Base-by-base conservation (phyloP, 30 jellyfish, hydroid and myxozoan genomes). In the Rhopilema esculentum region DNA sequence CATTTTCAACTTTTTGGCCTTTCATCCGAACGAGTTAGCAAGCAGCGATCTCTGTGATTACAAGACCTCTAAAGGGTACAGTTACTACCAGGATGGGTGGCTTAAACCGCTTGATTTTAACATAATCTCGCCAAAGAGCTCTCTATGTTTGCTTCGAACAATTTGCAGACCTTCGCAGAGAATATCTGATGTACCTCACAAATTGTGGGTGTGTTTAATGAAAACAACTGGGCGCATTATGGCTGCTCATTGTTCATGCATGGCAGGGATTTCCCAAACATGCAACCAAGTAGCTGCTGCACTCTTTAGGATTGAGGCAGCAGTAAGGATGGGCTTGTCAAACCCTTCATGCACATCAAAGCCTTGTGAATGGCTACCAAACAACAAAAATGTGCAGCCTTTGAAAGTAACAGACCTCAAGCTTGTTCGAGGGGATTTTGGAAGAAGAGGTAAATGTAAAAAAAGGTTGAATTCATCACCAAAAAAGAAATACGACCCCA, bases 291-390 rank as follows among this genome's bases (percentile, higher is more conserved):
- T 77, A 31, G 88, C 88, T 77, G 75, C 71, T 1, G 85, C 85
- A 27, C 49, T 74, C 8, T 74, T 74, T 33, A 40, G 72, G 22
- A 74, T 74, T 40, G 85, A 74, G 12, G 94, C 90, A 12, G 91
- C 84, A 20, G 72, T 74, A 16, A 8, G 94, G 12, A 24, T 50
- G 69, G 94, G 95, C 16, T 51, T 87, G 48, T 27, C 88, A 15
- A 76, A 65, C 50, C 96, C 85, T 2, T 82, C 85, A n/a, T 82
- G 91, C 91, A 82, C 84, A 6, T 85, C 93, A 28, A 52, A 19
- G 1, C 32, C 88, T 0, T 8, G 30, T 57, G 80, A 16, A 25
- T 72, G 93, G 93, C 28, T 85, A 6, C 93, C 88, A 23, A 73
- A 73, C 30, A 72, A 65, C 32, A 52, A 26, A 25, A 50, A 70